These are phyloP conservation scores for Drosophila borealis DNA, from an alignment of 2,888 invertebrate genomes.

Conservation along the genomic window DNA sequence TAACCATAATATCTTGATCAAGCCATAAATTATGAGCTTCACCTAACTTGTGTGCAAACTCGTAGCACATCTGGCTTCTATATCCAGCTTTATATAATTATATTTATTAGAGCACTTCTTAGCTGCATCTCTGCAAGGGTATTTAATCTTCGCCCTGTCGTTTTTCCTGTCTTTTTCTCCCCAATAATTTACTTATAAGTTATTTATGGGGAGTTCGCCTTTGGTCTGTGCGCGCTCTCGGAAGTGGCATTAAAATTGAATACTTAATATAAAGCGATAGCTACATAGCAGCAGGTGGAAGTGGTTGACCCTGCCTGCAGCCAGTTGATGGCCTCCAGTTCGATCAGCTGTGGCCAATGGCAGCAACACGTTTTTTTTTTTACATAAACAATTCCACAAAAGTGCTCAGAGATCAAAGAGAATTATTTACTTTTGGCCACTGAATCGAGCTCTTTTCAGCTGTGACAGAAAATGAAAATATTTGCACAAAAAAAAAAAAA, in stretches of 20 bases:
- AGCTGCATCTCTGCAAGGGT: background rate
- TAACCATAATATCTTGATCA: no score
- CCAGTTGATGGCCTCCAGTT: conserved; percentile 33
- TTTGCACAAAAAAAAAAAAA: background rate
- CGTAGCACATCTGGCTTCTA: no score
- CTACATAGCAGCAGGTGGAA: conserved; percentile 43
- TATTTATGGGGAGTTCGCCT: conserved; percentile 19
- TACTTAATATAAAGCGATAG: conserved; percentile 17
- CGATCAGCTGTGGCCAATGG: conserved; percentile 22
- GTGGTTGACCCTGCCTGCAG: conserved; percentile 51
- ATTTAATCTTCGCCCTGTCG: background rate
- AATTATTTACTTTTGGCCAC: conserved; percentile 1
- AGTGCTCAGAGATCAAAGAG: conserved; percentile 26
- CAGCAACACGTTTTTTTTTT: conserved; percentile 34
- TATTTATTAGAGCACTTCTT: no score
- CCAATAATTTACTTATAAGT: conserved; percentile 29
- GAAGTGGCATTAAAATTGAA: conserved; percentile 44
- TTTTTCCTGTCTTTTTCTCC: background rate
- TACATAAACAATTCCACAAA: conserved; percentile 11
- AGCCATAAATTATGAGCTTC: no score
- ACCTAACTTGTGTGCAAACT: no score
- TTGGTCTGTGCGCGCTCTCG: conserved; percentile 19
- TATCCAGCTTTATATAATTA: no score
- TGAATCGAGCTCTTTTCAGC: conserved; percentile 11
- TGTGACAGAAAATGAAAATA: background rate